phyloP scores from a whole-genome alignment of 2,113 vertebrate species.

The Martes martes region DNA sequence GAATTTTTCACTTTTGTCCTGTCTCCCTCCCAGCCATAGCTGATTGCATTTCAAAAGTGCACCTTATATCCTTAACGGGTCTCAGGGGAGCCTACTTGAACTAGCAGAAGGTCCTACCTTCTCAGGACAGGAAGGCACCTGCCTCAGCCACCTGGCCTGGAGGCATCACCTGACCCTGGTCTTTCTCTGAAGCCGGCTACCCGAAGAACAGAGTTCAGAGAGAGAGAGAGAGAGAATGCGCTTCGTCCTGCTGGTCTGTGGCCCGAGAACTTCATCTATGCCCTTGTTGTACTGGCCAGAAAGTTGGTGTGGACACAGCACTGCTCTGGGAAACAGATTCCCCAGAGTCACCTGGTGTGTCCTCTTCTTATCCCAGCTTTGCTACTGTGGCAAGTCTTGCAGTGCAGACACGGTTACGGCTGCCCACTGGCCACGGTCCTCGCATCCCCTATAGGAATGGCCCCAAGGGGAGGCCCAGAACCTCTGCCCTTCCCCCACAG shows the following conservation, averaged over 20 bases:
- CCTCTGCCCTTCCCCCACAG: neutral
- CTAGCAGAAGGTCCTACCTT: neutral
- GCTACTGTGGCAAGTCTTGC: neutral
- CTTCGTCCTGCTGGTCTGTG: neutral
- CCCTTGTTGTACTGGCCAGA: neutral
- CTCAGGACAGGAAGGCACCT: neutral
- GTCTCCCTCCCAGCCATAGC: neutral
- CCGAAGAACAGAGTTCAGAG: neutral
- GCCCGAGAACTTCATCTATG: rapidly evolving
- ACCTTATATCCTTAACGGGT: neutral
- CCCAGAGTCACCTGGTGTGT: neutral
- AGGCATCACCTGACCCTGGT: neutral
- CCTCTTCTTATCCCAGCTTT: neutral
- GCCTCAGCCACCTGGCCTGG: neutral
- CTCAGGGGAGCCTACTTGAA: neutral
- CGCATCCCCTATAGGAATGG: neutral
- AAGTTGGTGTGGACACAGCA: neutral
- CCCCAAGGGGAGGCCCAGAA: neutral
- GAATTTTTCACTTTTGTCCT: neutral
- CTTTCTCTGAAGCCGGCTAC: neutral
- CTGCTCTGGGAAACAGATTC: neutral
- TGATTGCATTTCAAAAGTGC: neutral
- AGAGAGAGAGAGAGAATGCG: neutral
- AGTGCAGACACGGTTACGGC: neutral
- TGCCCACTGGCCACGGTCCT: neutral